phyloP scores from a whole-genome alignment of 2,797 vertebrate species.

The Selene dorsalis region DNA sequence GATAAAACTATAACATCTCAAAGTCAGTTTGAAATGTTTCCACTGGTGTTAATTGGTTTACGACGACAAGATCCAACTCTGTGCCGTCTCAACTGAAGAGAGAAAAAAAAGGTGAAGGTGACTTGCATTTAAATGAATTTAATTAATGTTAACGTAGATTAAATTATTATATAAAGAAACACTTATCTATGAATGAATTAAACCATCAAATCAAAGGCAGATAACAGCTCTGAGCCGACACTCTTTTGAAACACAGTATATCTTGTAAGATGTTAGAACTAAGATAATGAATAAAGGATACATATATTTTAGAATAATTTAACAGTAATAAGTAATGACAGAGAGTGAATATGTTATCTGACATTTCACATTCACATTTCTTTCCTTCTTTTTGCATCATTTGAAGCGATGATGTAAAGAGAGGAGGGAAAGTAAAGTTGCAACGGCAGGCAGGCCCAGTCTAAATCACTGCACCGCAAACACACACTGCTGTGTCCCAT shows the following conservation, averaged over 20 bases:
- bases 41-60: not conserved
- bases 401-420: constrained; percentile 4
- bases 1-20: constrained; percentile 4
- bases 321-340: not conserved
- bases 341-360: not conserved
- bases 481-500: not conserved
- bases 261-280: not conserved
- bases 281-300: not conserved
- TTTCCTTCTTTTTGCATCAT: too few species aligned
- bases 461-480: not conserved
- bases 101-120: not conserved
- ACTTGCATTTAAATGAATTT: not conserved
- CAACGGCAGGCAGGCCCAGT: not conserved
- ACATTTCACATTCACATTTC: not conserved
- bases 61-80: not conserved
- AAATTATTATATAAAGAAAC: not conserved
- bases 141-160: not conserved
- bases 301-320: not conserved
- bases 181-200: not conserved
- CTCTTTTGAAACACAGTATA: not conserved
- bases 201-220: not conserved
- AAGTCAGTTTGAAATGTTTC: constrained; percentile 24
- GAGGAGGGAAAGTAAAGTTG: not conserved
- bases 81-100: not conserved
- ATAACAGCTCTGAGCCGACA: not conserved